Evolutionary conservation across 37 sponge, comb jelly and placozoan genomes (phyloP), one percentile per base, ranked within the genome.

Genomic region (Crambe crambe): DNA sequence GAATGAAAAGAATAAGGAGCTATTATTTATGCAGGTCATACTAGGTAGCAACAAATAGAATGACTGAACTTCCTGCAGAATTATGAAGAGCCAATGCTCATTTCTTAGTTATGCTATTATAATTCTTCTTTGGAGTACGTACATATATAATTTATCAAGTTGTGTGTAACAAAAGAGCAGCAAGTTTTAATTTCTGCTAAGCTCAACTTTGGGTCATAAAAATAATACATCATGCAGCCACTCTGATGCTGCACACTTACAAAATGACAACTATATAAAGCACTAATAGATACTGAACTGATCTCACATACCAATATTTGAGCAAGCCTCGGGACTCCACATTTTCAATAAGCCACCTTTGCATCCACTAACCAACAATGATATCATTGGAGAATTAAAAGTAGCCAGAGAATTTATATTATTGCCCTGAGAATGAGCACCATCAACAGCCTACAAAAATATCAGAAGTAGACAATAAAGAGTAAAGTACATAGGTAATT

Each of bases 311-410:
- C 88, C 84, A 26, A 91, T 91, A 43, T 75, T 82, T 15, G 61
- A 37, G 43, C 80, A 77, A 1, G 61, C 18, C 0, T 78, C 81
- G 54, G 74, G 59, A 15, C 56, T 77, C 92, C 92, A 91, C 25
- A 91, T 58, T 58, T 91, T 91, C 67, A 91, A 67, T 4, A 82
- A 67, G 30, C 92, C 92, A 44, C 88, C 88, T 70, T 86, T 86
- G 39, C 87, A 86, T 0, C 83, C 88, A 83, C 92, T 91, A 70
- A 91, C 88, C 42, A 91, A 84, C 65, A 83, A 42, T 0, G 73
- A 75, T 18, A 38, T 41, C 23, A 82, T 12, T 34, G 70, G 78
- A 40, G 73, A 65, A 21, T 57, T 65, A 3, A 86, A 47, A 39
- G 65, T 38, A 22, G 58, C 88, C 25, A 91, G 72, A 3, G 92